These are phyloP conservation scores for Notospermus geniculatus DNA, from an alignment of 1,140 invertebrate genomes.

Conservation along the genomic window DNA sequence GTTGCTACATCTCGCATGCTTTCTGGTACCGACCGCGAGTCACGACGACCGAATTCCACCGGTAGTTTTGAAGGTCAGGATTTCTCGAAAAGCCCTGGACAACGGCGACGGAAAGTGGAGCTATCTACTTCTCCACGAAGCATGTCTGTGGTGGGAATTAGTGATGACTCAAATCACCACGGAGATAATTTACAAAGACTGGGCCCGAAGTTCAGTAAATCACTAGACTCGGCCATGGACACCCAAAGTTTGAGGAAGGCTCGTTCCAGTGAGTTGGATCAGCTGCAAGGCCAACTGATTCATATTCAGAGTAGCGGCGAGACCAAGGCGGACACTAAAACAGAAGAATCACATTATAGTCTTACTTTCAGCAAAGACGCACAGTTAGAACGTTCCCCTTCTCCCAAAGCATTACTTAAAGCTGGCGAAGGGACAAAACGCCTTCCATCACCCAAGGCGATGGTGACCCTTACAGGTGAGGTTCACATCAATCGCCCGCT, in stretches of 20 bases:
- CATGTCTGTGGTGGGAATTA: not conserved
- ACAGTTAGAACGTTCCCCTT: not conserved
- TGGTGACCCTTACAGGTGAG: conserved; percentile 5
- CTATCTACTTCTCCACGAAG: not conserved
- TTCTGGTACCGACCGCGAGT: not conserved
- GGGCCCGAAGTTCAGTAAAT: conserved; percentile 2
- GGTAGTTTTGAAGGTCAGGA: not conserved
- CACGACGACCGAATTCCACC: not conserved
- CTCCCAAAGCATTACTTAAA: not conserved
- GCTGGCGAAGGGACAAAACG: not conserved
- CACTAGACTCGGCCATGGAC: not conserved
- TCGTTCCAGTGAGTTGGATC: not conserved
- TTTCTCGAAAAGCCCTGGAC: not conserved
- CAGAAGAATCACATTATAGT: no score
- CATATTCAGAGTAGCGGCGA: not conserved
- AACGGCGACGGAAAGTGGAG: not conserved
- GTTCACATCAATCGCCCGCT: not conserved
- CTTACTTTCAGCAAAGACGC: not conserved
- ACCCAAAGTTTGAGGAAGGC: not conserved
- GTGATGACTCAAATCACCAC: not conserved
- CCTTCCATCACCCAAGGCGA: not conserved
- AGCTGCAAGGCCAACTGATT: not conserved
- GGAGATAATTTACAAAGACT: conserved; percentile 1
- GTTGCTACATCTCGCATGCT: not conserved
- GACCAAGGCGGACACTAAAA: not conserved